Evolutionary conservation across 2,113 vertebrate species (phyloP), one percentile per base, ranked within the genome.

Genomic region (Pyxicephalus adspersus): DNA sequence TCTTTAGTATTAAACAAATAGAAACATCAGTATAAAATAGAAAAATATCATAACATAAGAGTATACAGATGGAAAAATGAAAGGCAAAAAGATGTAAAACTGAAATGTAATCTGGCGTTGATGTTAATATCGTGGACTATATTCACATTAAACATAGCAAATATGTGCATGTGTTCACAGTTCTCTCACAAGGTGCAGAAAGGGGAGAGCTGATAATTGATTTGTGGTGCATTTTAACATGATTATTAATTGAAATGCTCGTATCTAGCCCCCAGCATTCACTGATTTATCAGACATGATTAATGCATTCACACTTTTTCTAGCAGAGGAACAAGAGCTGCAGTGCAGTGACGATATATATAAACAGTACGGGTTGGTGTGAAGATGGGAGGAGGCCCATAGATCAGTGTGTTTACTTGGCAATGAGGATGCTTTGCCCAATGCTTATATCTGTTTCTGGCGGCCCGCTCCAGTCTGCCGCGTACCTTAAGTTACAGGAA

Each of bases 301-400:
- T 38, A 78, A 68, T 55, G 54, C 76, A 67, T 58, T 78, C 29
- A 68, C 76, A 78, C 52, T 58, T 20, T 65, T 57, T 11, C 9
- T 13, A 38, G 20, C 61, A 22, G 28, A 55, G 63, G 64, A 68
- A 64, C 20, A 67, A 45, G 52, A 45, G 22, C 64, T 78, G 52
- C 29, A 58, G 25, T 65, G 64, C 26, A 74, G 54, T n/a, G 29
- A 66, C 29, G 31, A 38, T 38, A 38, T 38, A 45, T 45, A 64
- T 50, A 61, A 25, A 61, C 50, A 23, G 18, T 0, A 18, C 16
- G 23, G 22, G 29, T 51, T 64, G 20, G 17, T 55, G 26, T 64
- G 16, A 17, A 5, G 1, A 13, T 28, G 60, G 25, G 15, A 17
- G 13, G 25, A 64, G 45, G 74, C 25, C 45, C 38, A 52, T 51